A percentile compares a stretch with the other conserved stretches of the same genome.
These are phyloP conservation scores for Hylaeus anthracinus DNA, from an alignment of 1,140 invertebrate genomes.

Conservation along the genomic window DNA sequence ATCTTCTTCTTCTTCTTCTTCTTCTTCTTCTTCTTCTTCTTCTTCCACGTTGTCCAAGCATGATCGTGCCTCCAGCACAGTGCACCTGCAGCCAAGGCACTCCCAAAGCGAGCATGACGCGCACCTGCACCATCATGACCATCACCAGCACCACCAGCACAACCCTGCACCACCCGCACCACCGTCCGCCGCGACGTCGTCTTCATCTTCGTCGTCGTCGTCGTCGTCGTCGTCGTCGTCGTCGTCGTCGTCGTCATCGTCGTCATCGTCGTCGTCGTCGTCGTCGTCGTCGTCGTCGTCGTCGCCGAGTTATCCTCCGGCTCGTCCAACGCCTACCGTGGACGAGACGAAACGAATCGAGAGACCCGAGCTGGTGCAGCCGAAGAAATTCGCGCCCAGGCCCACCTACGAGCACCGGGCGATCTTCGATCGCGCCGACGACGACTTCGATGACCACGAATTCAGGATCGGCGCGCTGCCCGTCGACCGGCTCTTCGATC, in stretches of 20 bases:
- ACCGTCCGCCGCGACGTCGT: slow-evolving; percentile 60
- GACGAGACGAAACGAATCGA: slow-evolving; percentile 73
- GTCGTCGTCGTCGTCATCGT: slow-evolving; percentile 47
- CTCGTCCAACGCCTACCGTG: slow-evolving; percentile 74
- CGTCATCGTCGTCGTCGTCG: slow-evolving; percentile 34
- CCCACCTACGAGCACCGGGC: slow-evolving; percentile 79
- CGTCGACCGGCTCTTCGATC: slow-evolving; percentile 77
- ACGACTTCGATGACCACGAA: slow-evolving; percentile 76
- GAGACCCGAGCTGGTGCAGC: slow-evolving; percentile 53
- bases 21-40: slow-evolving; percentile 65
- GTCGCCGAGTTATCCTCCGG: slow-evolving; percentile 58
- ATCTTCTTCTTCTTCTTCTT: slow-evolving; percentile 67
- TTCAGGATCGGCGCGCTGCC: slow-evolving; percentile 73
- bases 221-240: slow-evolving; percentile 60
- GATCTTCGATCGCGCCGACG: slow-evolving; percentile 77
- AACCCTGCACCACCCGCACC: slow-evolving; percentile 67
- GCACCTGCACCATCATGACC: slow-evolving; percentile 69
- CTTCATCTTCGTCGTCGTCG: slow-evolving; percentile 36
- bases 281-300: slow-evolving; percentile 59
- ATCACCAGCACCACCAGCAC: slow-evolving; percentile 75
- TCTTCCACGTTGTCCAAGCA: slow-evolving; percentile 73
- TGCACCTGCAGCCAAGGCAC: slow-evolving; percentile 72
- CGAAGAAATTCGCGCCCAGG: slow-evolving; percentile 78
- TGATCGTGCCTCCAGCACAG: slow-evolving; percentile 75
- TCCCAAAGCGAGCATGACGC: slow-evolving; percentile 74